phyloP scores from a whole-genome alignment of 2,113 vertebrate genomes.

The Irena cyanogastra region DNA sequence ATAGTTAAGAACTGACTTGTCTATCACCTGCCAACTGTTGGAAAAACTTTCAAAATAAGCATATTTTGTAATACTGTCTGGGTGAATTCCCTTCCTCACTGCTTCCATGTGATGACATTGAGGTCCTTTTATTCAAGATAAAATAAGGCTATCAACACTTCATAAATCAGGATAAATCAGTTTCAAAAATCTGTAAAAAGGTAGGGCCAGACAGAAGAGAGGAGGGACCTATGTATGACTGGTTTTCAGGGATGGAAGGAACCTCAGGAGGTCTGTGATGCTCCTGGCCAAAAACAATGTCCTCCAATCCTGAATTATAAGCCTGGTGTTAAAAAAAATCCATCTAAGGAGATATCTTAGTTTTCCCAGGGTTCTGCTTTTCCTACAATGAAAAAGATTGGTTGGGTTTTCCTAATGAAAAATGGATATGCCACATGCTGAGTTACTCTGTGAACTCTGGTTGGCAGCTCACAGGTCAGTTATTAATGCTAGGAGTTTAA shows the following conservation, averaged over 20 bases:
- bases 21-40: background rate
- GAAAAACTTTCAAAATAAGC: background rate
- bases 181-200: background rate
- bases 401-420: background rate
- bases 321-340: background rate
- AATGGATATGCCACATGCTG: background rate
- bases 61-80: background rate
- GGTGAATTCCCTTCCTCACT: background rate
- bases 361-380: background rate
- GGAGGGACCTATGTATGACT: background rate
- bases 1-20: background rate
- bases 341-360: background rate
- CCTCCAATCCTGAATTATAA: background rate
- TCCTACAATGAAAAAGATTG: accelerated
- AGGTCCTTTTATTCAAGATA: background rate
- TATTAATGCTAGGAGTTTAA: background rate
- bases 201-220: background rate
- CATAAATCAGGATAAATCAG: background rate
- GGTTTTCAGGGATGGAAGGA: background rate
- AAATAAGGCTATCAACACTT: background rate
- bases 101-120: background rate
- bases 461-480: background rate
- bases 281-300: background rate
- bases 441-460: background rate
- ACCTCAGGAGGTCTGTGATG: background rate